phyloP scores from a whole-genome alignment of 2,113 vertebrate species.

The Strigops habroptila region DNA sequence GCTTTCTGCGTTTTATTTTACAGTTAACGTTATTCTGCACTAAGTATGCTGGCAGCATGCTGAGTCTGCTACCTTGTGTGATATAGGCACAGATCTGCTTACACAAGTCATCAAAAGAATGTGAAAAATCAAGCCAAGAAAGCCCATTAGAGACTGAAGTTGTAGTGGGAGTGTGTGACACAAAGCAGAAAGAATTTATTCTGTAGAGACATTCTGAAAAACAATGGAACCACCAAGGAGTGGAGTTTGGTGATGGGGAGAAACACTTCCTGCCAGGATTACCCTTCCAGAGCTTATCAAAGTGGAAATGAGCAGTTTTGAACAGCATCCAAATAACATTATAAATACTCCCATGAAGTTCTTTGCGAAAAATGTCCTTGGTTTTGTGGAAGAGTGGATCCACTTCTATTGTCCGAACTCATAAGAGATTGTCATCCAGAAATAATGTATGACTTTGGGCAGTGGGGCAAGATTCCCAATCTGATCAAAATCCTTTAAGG shows the following conservation, averaged over 20 bases:
- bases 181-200: not conserved
- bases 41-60: not conserved
- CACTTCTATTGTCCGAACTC: not conserved
- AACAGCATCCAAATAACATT: not conserved
- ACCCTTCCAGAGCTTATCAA: not conserved
- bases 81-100: not conserved
- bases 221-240: not conserved
- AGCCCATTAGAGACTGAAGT: not conserved
- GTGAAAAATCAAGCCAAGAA: not conserved
- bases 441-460: not conserved
- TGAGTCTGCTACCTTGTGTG: not conserved
- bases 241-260: not conserved
- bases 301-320: not conserved
- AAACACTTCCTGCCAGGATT: not conserved
- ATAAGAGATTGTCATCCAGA: not conserved
- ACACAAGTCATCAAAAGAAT: not conserved
- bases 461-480: fast-evolving
- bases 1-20: not conserved
- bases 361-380: not conserved
- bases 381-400: not conserved
- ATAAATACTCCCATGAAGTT: not conserved
- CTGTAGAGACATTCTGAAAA: not conserved
- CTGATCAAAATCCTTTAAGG: not conserved
- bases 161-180: not conserved
- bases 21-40: not conserved